These are phyloP conservation scores for Anas platyrhynchos DNA, from an alignment of 2,113 vertebrate species.

Conservation along the genomic window DNA sequence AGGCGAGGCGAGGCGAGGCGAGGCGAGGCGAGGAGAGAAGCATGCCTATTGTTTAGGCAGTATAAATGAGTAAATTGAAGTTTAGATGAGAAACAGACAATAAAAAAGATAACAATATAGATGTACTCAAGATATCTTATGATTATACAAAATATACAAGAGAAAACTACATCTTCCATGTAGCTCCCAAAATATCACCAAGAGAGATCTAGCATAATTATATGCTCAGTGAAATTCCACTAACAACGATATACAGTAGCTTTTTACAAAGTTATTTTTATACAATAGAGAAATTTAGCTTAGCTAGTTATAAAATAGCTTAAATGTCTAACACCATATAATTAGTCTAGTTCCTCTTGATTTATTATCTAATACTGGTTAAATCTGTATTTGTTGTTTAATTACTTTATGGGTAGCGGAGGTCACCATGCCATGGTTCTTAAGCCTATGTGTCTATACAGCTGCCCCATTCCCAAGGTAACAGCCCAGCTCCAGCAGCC, in stretches of 20 bases:
- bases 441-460: background rate
- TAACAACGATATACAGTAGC: conserved; percentile 39
- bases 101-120: background rate
- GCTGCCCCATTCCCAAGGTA: background rate
- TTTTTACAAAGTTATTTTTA: conserved; percentile 57
- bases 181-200: conserved; percentile 12
- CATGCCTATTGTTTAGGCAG: background rate
- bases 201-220: conserved; percentile 31
- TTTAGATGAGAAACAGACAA: background rate
- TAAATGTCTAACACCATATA: conserved; percentile 40
- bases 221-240: conserved; percentile 31
- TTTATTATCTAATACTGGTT: conserved; percentile 49
- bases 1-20: too few relatives aligned
- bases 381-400: conserved; percentile 23
- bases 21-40: background rate
- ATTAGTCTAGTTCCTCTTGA: conserved; percentile 25
- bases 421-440: background rate
- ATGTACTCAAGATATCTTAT: background rate
- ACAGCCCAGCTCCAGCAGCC: too few relatives aligned
- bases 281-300: conserved; percentile 50
- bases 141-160: background rate
- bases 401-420: background rate
- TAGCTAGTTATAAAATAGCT: conserved; percentile 39
- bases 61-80: background rate
- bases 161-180: conserved; percentile 35